Evolutionary conservation across 2,797 vertebrate genomes (phyloP), one percentile per base, ranked within the genome.

Genomic region (Sebastes goodei): DNA sequence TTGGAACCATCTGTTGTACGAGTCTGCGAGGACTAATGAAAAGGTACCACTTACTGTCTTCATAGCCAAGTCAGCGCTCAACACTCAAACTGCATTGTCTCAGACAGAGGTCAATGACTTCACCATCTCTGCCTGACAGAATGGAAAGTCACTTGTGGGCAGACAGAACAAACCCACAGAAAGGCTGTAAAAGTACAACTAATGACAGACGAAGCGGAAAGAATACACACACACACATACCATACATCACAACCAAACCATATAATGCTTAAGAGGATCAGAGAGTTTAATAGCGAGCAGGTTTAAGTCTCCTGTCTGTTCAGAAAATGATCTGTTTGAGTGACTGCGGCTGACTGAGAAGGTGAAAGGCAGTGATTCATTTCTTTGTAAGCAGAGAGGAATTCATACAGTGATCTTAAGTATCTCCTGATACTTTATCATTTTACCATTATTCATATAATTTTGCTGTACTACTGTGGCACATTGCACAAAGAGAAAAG

Each of bases 71-170:
- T 76, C 75, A 55, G 29, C 35, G 84, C 80, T 89, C 81, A 59
- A 65, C 76, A 69, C 78, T 93, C 80, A 90, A 74, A 82, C 88
- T 84, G 79, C 87, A 91, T 89, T 90, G 88, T 93, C 86, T 91
- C 82, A 86, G 89, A 86, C 90, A 69, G 75, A 92, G 78, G 76
- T 82, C 76, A 55, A 93, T 95, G 94, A 95, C 92, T 94, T 96
- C 94, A 95, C 90, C 95, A 89, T 84, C 86, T 85, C 76, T 71
- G 86, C 65, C 91, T 95, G 94, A 96, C 93, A 84, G 90, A 93
- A 94, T 95, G 94, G 94, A 96, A 96, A 96, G 92, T 90, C 89
- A 90, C 78, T 86, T 77, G 92, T 81, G 94, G 95, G 91, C 90
- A 93, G 93, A 96, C 92, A 56, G 83, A 87, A 84, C 57, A 42